Evolutionary conservation across 2,113 vertebrate genomes (phyloP).

Genomic region (Gopherus evgoodei): DNA sequence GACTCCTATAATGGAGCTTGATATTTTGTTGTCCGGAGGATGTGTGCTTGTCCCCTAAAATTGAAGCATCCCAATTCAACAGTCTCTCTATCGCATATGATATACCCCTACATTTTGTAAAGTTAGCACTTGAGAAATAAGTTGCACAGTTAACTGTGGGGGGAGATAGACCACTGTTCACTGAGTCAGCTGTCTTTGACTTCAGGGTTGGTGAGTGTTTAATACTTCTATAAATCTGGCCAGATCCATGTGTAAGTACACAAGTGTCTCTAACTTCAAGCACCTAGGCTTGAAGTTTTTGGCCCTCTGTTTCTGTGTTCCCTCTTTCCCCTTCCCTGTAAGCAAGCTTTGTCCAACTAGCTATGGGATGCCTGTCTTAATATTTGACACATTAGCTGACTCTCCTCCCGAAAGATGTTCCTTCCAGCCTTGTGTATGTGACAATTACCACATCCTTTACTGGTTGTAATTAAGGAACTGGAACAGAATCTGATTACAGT

Average conservation of each 20-base stretch:
- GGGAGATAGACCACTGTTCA: too few relatives aligned
- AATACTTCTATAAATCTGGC: not conserved
- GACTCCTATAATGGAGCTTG: not conserved
- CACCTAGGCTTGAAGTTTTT: not conserved
- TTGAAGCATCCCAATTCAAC: not conserved
- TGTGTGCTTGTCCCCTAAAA: not conserved
- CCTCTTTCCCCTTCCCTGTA: not conserved
- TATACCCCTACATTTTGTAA: not conserved
- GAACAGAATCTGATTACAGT: not conserved
- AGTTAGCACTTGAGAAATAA: accelerated
- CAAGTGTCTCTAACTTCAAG: not conserved
- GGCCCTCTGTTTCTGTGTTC: not conserved
- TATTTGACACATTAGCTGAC: not conserved
- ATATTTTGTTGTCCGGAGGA: not conserved
- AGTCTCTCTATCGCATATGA: not conserved
- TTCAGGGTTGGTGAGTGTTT: not conserved
- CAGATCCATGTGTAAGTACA: not conserved
- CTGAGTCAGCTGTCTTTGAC: not conserved
- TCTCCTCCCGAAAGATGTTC: not conserved
- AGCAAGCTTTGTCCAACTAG: not conserved
- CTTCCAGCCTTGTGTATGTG: not conserved
- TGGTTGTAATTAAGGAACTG: not conserved
- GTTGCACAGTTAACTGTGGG: not conserved
- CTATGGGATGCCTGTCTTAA: not conserved
- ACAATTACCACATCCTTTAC: not conserved